Percentiles rank a stretch among this genome's conserved stretches.
Conservation (phyloP, 2,797 vertebrate species). For the Scolopax rusticola region DNA sequence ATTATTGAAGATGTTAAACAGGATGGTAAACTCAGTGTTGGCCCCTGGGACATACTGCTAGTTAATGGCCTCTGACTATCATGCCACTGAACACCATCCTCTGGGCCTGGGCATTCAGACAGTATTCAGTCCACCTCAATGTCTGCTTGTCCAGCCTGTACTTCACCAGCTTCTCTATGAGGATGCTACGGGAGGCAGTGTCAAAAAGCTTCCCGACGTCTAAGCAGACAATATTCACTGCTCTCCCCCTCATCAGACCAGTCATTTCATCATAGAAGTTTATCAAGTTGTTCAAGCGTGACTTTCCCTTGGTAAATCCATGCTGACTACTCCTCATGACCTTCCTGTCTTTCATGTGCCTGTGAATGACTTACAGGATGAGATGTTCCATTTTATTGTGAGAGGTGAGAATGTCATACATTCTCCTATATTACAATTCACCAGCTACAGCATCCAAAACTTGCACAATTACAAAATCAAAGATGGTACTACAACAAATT, state of each 20-base stretch:
- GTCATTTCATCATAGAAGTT: background rate
- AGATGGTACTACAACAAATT: background rate
- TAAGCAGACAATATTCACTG: background rate
- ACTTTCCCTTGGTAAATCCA: background rate
- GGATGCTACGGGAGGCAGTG: background rate
- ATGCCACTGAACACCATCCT: background rate
- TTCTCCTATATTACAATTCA: background rate
- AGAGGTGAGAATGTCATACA: background rate
- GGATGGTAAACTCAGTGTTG: background rate
- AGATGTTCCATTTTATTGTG: background rate
- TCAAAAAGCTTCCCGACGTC: background rate
- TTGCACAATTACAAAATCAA: background rate
- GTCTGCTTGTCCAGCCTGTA: background rate
- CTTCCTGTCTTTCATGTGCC: background rate
- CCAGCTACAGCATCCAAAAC: background rate
- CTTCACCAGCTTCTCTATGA: background rate
- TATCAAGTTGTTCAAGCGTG: background rate
- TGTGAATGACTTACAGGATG: background rate
- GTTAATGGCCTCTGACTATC: background rate
- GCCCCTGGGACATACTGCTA: background rate
- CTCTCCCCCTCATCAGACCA: background rate
- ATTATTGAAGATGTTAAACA: background rate
- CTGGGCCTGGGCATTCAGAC: background rate
- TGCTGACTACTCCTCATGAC: background rate
- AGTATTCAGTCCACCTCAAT: background rate